phyloP scores from a whole-genome alignment of 2,888 invertebrate species.

The Coleophora flavipennella region DNA sequence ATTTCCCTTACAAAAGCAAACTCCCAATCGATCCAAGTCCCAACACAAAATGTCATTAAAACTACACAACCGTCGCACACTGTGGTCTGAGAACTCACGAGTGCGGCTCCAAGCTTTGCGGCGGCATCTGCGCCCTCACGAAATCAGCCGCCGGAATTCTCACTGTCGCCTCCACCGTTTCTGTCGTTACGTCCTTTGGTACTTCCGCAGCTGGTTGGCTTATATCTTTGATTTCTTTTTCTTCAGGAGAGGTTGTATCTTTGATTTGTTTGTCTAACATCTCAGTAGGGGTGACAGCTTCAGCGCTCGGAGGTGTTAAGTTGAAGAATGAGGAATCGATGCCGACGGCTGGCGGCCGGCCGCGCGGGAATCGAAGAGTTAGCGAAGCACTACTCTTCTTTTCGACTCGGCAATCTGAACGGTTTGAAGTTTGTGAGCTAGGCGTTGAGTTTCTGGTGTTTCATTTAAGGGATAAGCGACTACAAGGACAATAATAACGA shows the following conservation, averaged over 20 bases:
- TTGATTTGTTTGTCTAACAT: conserved; percentile 20
- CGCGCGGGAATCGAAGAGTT: conserved; percentile 54
- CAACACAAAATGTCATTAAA: conserved; percentile 13
- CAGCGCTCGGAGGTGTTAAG: conserved; percentile 63
- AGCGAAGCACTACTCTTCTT: conserved; percentile 61
- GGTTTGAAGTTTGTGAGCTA: conserved; percentile 1
- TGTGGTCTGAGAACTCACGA: conserved; percentile 35
- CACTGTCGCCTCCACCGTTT: conserved; percentile 26
- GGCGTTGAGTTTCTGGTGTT: not conserved
- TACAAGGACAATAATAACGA: too few species aligned
- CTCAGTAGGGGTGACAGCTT: conserved; percentile 45
- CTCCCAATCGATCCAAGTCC: too few species aligned
- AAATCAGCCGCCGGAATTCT: conserved; percentile 42
- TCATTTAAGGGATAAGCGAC: too few species aligned
- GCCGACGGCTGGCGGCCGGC: conserved; percentile 54
- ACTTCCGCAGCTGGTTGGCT: not conserved
- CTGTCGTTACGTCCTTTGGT: conserved; percentile 17
- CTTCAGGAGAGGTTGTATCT: conserved; percentile 14
- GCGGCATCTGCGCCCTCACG: conserved; percentile 45
- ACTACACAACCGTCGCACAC: conserved; percentile 9
- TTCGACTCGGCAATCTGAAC: conserved; percentile 65
- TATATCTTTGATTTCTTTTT: conserved; percentile 7
- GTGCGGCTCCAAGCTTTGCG: conserved; percentile 26
- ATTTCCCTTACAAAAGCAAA: too few species aligned
- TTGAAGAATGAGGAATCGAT: conserved; percentile 53